Percentiles rank a stretch among this genome's conserved stretches.
Evolutionary conservation across 2,113 vertebrate genomes (phyloP).

Genomic region (Cranoglanis bouderius): DNA sequence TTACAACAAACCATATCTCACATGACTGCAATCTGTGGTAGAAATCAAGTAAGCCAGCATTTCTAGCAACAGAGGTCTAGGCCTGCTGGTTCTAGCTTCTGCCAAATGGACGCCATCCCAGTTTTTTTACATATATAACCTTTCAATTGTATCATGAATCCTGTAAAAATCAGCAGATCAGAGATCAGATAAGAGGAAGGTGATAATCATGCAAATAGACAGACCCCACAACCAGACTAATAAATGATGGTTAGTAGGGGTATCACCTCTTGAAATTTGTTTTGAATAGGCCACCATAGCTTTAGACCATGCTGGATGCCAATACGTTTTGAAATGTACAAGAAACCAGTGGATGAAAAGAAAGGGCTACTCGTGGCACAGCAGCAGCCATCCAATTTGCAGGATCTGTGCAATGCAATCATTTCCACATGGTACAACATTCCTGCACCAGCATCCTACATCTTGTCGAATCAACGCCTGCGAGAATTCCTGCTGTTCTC

Average conservation of each 20-base stretch:
- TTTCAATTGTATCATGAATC: neutral
- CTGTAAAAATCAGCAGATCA: too few species aligned
- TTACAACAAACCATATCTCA: neutral
- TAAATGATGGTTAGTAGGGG: neutral
- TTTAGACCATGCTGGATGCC: neutral
- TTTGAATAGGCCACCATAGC: neutral
- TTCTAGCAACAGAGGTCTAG: neutral
- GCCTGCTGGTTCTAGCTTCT: neutral
- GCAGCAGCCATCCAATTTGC: conserved; percentile 3
- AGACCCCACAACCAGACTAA: neutral
- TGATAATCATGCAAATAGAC: neutral
- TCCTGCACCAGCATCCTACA: conserved; percentile 8
- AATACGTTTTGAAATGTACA: neutral
- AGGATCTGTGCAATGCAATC: conserved; percentile 21
- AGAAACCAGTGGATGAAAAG: neutral
- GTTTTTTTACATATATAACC: neutral
- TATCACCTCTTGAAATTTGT: neutral
- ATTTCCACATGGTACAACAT: conserved; percentile 14
- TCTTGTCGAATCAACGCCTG: conserved; percentile 1
- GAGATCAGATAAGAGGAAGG: neutral
- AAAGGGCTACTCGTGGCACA: neutral
- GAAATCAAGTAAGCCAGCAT: neutral
- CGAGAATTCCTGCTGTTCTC: conserved; percentile 10
- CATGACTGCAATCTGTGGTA: neutral
- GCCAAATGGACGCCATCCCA: neutral